Evolutionary conservation across 2,113 vertebrate species (phyloP).

Genomic region (Aplodontia rufa): DNA sequence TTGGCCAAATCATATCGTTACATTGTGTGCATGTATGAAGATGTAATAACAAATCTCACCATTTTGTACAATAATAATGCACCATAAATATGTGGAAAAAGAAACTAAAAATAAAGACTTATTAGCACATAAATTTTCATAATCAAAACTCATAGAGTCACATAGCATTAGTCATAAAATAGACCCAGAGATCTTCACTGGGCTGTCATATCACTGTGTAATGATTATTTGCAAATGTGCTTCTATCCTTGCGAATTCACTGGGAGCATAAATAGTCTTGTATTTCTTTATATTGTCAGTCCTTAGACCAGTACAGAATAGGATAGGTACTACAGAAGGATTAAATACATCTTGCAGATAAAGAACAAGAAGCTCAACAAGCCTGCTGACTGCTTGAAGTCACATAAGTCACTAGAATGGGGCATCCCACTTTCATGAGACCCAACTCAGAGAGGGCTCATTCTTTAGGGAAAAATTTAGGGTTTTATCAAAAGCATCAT

Average conservation of each 20-base stretch:
- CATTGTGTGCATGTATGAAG: too few species aligned
- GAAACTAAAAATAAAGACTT: too few species aligned
- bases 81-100: too few species aligned
- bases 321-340: neutral
- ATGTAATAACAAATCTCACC: too few species aligned
- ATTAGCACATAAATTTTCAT: slow-evolving; percentile 20
- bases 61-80: too few species aligned
- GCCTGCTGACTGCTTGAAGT: neutral
- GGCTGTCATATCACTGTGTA: neutral
- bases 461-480: neutral
- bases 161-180: neutral
- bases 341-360: neutral
- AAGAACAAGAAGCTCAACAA: neutral
- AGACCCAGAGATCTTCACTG: neutral
- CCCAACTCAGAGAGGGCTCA: neutral
- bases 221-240: neutral
- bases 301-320: neutral
- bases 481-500: neutral
- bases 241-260: neutral
- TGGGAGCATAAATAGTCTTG: neutral
- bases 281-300: neutral
- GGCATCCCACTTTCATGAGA: neutral
- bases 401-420: neutral
- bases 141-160: slow-evolving; percentile 12
- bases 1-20: too few species aligned